Conservation (phyloP, 2,797 vertebrate species). For the Falco berigora region DNA sequence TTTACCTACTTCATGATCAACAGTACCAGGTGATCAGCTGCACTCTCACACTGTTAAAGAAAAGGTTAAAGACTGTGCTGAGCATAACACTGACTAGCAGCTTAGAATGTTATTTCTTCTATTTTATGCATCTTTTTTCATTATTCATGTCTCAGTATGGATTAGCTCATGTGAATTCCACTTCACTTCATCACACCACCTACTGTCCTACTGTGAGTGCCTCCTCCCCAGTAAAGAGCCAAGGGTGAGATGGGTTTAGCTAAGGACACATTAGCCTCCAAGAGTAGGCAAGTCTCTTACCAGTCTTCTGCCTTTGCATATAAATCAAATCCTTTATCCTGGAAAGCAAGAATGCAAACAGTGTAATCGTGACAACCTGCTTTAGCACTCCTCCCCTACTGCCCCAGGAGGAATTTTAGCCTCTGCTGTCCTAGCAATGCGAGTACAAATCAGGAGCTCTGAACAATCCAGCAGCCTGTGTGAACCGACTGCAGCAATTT, state of each 20-base stretch:
- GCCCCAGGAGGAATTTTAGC: background rate
- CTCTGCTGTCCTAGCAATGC: background rate
- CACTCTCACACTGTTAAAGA: background rate
- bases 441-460: background rate
- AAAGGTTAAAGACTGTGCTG: background rate
- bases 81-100: background rate
- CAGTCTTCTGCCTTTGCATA: constrained; percentile 71
- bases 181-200: background rate
- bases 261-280: background rate
- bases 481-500: background rate
- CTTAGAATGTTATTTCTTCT: background rate
- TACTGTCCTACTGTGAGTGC: background rate
- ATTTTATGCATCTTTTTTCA: background rate
- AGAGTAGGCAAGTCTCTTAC: constrained; percentile 64
- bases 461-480: background rate
- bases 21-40: background rate
- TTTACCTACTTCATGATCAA: background rate
- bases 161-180: background rate
- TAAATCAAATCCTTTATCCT: constrained; percentile 75
- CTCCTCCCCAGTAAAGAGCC: background rate
- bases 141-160: background rate
- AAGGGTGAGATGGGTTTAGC: background rate
- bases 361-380: background rate
- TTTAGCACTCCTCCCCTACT: background rate
- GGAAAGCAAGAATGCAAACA: constrained; percentile 39